These are phyloP conservation scores for Mohoua ochrocephala DNA, from an alignment of 2,113 vertebrate species.

Conservation along the genomic window DNA sequence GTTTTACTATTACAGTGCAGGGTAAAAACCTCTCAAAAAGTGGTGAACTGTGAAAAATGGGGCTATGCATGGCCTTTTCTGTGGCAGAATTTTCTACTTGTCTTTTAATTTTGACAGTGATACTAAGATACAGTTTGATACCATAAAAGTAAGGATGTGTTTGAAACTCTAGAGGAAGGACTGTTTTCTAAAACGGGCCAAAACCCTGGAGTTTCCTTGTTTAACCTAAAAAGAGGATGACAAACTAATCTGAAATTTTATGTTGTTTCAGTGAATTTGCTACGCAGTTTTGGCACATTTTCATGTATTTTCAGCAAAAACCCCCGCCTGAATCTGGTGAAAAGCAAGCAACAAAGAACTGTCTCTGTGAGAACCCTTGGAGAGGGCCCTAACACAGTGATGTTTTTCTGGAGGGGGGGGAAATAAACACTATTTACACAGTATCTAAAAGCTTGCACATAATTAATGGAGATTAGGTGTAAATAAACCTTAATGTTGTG, in stretches of 20 bases:
- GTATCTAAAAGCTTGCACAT: neutral
- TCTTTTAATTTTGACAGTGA: constrained; percentile 9
- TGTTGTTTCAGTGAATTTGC: neutral
- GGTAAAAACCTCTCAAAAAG: neutral
- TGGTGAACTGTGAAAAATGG: neutral
- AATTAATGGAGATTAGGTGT: neutral
- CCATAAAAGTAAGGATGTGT: neutral
- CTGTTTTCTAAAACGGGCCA: neutral
- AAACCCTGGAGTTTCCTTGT: neutral
- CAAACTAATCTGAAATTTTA: neutral
- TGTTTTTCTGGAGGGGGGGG: fast-evolving
- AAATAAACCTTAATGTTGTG: neutral
- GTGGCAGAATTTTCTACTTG: neutral
- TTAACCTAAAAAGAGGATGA: neutral
- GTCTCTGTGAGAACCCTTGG: neutral
- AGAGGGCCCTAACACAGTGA: neutral
- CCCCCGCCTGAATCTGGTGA: neutral
- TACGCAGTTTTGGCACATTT: neutral
- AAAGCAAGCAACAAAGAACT: neutral
- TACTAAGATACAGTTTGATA: neutral
- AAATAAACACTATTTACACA: fast-evolving
- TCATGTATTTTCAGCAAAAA: neutral
- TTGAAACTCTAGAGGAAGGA: neutral
- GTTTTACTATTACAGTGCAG: neutral
- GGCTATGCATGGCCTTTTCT: neutral